Evolutionary conservation across 2,797 vertebrate genomes (phyloP), one percentile per base, ranked within the genome.

Genomic region (Menidia menidia): DNA sequence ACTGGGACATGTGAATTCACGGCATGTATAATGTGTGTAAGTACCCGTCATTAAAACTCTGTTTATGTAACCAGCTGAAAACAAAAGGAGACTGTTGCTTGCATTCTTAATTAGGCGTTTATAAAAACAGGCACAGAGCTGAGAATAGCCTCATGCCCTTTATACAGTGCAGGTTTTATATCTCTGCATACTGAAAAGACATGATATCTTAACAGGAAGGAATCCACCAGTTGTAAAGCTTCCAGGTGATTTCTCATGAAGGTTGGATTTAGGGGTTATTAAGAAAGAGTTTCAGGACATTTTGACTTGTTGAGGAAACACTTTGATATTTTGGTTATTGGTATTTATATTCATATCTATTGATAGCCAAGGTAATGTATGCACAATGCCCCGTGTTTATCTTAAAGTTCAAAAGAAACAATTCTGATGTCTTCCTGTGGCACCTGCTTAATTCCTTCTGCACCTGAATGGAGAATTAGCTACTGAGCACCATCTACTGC

Each of bases 1-100:
- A 97, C 96, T 0, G 96, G 97, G 12, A 87, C 93, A 74, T 98
- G 96, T 78, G 96, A 99, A 88, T 94, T 98, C 80, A 89, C 94
- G 15, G 89, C 92, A 0, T 92, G 94, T 9, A 87, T 96, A 59
- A 71, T 95, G 75, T 96, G 95, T 88, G 96, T 97, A 94, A 96
- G 97, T 95, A 77, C 84, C 63, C 2, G 1, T 35, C 35, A 42
- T 42, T 39, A 58, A 58, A 78, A 63, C 25, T 6, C 55, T 14
- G 6, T 19, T 91, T 91, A 83, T 78, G 60, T 84, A 92, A 92
- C 54, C 1, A 0, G 52, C 16, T 56, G 6, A n/a, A 78, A 50
- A 53, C 51, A 61, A 42, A 66, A 63, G 70, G 45, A 62, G 44
- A 18, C 62, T 30, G 30, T 19, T 62, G 44, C 73, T 76, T 47